These are phyloP conservation scores for Tadarida brasiliensis DNA, from an alignment of 2,797 vertebrate species.

Conservation along the genomic window DNA sequence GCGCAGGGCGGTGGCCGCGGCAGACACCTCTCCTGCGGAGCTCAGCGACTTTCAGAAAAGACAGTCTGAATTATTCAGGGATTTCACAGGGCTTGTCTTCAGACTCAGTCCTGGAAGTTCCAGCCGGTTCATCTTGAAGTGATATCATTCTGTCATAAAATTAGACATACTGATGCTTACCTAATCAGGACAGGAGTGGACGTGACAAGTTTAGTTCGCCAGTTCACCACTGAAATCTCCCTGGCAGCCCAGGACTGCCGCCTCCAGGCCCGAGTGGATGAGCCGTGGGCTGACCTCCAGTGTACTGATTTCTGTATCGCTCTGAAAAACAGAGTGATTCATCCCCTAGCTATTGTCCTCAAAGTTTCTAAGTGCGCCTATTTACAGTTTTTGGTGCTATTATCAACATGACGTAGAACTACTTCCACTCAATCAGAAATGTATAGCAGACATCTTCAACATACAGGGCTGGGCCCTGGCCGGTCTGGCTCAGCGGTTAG, in stretches of 20 bases:
- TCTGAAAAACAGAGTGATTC: not conserved
- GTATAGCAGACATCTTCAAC: not conserved
- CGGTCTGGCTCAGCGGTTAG: no score
- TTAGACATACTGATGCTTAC: not conserved
- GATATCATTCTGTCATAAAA: not conserved
- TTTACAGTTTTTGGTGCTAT: not conserved
- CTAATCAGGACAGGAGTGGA: not conserved
- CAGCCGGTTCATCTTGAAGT: not conserved
- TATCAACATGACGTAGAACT: not conserved
- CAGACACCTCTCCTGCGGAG: not conserved
- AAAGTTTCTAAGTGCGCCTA: not conserved
- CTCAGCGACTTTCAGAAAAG: not conserved
- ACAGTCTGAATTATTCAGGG: not conserved
- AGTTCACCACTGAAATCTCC: not conserved
- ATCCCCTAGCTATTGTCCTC: not conserved
- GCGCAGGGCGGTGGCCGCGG: not conserved
- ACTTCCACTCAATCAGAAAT: not conserved
- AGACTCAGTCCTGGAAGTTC: not conserved
- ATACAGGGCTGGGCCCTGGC: not conserved
- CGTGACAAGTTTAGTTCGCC: slow-evolving; percentile 20
- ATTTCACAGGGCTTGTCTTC: not conserved
- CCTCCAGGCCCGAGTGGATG: not conserved
- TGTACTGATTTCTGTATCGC: not conserved
- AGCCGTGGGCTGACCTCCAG: not conserved
- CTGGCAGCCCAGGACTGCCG: not conserved